These are phyloP conservation scores for Brachyrhaphis roseni DNA, from an alignment of 2,797 vertebrate genomes.

Conservation along the genomic window DNA sequence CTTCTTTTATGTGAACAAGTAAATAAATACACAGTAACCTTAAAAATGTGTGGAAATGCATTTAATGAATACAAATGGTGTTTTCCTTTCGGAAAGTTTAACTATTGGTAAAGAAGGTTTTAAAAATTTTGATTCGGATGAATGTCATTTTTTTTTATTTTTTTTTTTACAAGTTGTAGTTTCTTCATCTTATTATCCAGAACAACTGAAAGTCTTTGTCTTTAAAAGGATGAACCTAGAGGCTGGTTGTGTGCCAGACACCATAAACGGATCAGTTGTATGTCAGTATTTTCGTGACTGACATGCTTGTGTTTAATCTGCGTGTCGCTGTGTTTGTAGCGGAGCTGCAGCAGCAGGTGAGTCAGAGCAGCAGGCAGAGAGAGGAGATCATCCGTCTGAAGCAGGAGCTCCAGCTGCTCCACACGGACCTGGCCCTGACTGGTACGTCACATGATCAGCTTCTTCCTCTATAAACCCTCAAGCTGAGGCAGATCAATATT, in stretches of 20 bases:
- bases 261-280: background rate
- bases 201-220: background rate
- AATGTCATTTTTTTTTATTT: background rate
- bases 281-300: background rate
- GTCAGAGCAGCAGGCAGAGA: constrained; percentile 84
- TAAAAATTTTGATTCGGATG: background rate
- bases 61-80: background rate
- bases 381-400: constrained; percentile 89
- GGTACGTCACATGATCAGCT: constrained; percentile 63
- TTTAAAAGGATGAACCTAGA: background rate
- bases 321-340: constrained; percentile 33
- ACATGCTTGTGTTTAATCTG: background rate
- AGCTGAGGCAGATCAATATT: no score
- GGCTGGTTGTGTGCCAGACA: background rate
- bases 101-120: background rate
- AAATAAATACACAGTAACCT: background rate
- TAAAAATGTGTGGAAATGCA: background rate
- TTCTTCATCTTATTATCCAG: background rate
- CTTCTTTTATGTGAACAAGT: background rate
- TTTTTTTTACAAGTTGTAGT: background rate
- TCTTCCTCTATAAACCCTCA: no score
- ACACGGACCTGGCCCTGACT: constrained; percentile 77
- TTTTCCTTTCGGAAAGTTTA: background rate
- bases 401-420: constrained; percentile 84
- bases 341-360: constrained; percentile 66